Evolutionary conservation across 2,888 invertebrate genomes (phyloP), one percentile per base, ranked within the genome.

Genomic region (Erpobdella octoculata): DNA sequence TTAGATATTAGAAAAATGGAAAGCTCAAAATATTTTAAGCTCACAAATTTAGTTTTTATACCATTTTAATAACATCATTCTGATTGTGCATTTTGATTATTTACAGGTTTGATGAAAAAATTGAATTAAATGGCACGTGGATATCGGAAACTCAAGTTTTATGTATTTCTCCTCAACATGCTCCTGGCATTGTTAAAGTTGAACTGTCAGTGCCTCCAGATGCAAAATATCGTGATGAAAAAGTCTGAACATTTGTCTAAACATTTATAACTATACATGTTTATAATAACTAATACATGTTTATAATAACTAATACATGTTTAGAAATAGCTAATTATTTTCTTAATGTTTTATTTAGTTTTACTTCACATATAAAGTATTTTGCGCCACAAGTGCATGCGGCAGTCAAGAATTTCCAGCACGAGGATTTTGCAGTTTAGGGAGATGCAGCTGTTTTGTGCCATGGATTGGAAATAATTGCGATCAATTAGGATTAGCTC

Each of bases 401-500:
- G 77, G 77, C 2, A 72, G 72, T 8, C 53, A 70, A 18, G 62
- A 69, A 9, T 48, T 25, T 9, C 76, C 76, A 15, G 59, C 75
- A 6, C 73, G 69, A 28, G 78, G 78, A 12, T 71, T 74, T 25
- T 78, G 78, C 73, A 59, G 75, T 18, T 74, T 75, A 71, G 78
- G 78, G 48, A 66, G 69, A 8, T 78, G 78, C 71, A 61, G 73
- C 18, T 78, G 78, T 71, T 71, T 70, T 31, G 67, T 73, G 8
- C 78, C 78, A 0, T 78, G 78, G 78, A 73, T 70, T 33, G 78
- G 78, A 35, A 71, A 71, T 15, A 75, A 74, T 25, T 78, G 78
- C 61, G 64, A 71, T 18, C 58, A 71, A 33, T 21, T 65, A 1
- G 73, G 73, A 62, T 53, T 73, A n/a, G 28, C 71, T 2, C 73